These are phyloP conservation scores for Buphagus erythrorhynchus DNA, from an alignment of 2,797 vertebrate genomes.

Conservation along the genomic window DNA sequence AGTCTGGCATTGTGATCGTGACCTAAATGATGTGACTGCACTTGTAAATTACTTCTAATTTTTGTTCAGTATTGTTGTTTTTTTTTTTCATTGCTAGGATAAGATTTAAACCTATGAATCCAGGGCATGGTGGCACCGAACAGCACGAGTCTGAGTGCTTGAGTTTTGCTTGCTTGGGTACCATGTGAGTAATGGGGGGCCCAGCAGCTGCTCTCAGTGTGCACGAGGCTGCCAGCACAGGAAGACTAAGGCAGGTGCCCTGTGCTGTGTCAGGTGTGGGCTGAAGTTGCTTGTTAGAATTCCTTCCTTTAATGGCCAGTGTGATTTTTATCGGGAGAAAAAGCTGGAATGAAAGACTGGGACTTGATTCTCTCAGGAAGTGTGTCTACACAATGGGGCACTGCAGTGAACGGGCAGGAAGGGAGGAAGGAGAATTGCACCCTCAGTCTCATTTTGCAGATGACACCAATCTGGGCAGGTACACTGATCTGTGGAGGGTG, in stretches of 20 bases:
- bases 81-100: not conserved
- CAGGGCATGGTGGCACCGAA: not conserved
- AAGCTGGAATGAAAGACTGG: not conserved
- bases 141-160: rapidly evolving
- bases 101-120: not conserved
- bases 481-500: not conserved
- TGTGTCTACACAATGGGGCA: not conserved
- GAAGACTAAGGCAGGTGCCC: not conserved
- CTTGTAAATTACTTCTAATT: not conserved
- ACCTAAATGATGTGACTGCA: not conserved
- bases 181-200: rapidly evolving
- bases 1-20: rapidly evolving
- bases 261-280: rapidly evolving
- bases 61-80: not conserved
- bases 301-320: not conserved
- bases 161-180: not conserved
- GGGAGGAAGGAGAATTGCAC: not conserved
- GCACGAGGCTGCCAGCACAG: rapidly evolving
- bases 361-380: not conserved
- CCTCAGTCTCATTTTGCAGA: not conserved
- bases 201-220: not conserved
- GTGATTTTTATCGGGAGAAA: not conserved
- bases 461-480: not conserved
- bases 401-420: not conserved
- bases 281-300: not conserved